phyloP scores from a whole-genome alignment of 2,888 invertebrate genomes.

The Lasioglossum pauxillum region DNA sequence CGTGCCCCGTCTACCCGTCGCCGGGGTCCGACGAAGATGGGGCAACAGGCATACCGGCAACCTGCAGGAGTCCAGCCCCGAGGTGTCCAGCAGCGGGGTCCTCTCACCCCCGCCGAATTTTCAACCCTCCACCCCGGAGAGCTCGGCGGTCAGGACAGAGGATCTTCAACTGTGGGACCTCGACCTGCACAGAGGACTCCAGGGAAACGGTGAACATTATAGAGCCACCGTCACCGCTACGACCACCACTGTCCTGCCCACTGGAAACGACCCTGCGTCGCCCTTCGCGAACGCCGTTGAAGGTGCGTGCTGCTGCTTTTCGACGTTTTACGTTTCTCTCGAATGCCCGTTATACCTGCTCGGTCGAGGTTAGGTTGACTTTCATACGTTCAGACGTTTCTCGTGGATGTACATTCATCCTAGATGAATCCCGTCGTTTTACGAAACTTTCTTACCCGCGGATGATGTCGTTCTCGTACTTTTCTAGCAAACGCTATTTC shows the following conservation, averaged over 20 bases:
- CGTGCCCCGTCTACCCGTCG: constrained; percentile 80
- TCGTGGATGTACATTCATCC: too few species aligned
- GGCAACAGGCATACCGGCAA: constrained; percentile 72
- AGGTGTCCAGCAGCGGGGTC: constrained; percentile 82
- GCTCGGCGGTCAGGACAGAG: constrained; percentile 87
- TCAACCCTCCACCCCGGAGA: constrained; percentile 90
- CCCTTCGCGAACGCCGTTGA: constrained; percentile 76
- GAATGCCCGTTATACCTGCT: too few species aligned
- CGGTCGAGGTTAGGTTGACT: neutral
- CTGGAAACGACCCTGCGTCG: constrained; percentile 65
- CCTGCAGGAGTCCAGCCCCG: constrained; percentile 82
- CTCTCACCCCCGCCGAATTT: constrained; percentile 89
- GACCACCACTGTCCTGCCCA: constrained; percentile 60
- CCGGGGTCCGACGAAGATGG: constrained; percentile 81
- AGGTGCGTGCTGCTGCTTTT: constrained; percentile 71
- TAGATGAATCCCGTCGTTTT: too few species aligned
- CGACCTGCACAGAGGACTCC: constrained; percentile 85
- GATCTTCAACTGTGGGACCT: constrained; percentile 94
- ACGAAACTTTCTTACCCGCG: too few species aligned
- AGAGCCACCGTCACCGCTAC: constrained; percentile 44
- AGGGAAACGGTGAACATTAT: constrained; percentile 67
- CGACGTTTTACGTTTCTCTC: neutral
- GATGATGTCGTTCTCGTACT: too few species aligned
- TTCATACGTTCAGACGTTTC: too few species aligned
- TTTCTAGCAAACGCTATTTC: neutral